Evolutionary conservation across 2,797 vertebrate species (phyloP), one percentile per base, ranked within the genome.

Genomic region (Mormyrops boulengeri): DNA sequence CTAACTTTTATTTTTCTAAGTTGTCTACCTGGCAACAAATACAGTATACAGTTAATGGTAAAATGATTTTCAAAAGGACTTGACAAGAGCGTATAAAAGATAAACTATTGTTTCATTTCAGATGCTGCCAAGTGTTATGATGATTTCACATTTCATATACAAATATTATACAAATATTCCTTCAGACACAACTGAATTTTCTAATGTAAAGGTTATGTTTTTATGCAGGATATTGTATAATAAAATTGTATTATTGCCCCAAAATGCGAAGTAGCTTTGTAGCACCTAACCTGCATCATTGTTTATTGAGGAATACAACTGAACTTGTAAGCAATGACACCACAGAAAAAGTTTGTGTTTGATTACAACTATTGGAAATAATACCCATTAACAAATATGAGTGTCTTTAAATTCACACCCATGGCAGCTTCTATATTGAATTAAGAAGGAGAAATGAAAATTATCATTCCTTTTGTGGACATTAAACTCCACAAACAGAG

Each of bases 11-110:
- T 49, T 55, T 52, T 44, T 38, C 88, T 84, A 89, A 89, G 84
- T 89, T 73, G 84, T 47, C 30, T 69, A 89, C 84, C 89, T 89
- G 84, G 80, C 82, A 62, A 55, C 38, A 60, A 19, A 85, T 89
- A 89, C 57, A 60, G 80, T 60, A 22, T 8, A 47, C 44, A 22
- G 86, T 50, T 77, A 89, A 89, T 89, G 62, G 86, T 49, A 53
- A 60, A 89, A 80, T 57, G 26, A 47, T n/a, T 88, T 80, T 49
- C 82, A 47, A 88, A 55, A 85, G 85, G 69, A 62, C 49, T 88
- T 19, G 85, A 41, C 84, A 87, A 62, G 30, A 53, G 30, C 53
- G 11, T 77, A 57, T 90, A 80, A 69, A 9, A 12, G 88, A n/a
- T n/a, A n/a, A n/a, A 60, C 6, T 60, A 8, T 60, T 60, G 85